Evolutionary conservation across 92 coral and sea anemone genomes (phyloP), one percentile per base, ranked within the genome.

Genomic region (Pocillopora grandis): DNA sequence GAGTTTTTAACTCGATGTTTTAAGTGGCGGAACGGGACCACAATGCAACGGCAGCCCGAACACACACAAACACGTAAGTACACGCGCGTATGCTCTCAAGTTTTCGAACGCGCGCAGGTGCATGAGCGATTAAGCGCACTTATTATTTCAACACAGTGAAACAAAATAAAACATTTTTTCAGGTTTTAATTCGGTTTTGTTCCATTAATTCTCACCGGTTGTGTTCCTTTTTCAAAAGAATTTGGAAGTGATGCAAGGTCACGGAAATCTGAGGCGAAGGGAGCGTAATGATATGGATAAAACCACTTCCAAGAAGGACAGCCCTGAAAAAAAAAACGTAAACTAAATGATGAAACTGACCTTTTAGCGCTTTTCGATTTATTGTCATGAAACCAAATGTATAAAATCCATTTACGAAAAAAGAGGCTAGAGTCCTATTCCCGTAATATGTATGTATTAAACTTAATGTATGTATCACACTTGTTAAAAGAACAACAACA

Each of bases 291-390:
- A 36, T 92, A 96, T 0, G 99, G 99, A 77, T 85, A 97, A 80
- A 87, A 97, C 99, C 99, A 97, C 68, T 95, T 97, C 99, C 99
- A 97, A 0, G 99, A 97, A 16, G 97, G 98, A 58, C 99, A 97
- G 20, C 99, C 98, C 95, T 96, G 80, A 62, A 13, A 16, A 79
- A 21, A 59, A 18, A 9, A 27, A 56, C 48, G 19, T 9, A 76
- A 76, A 56, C 10, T 12, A 18, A 27, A 71, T 27, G 75, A 36
- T 20, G 8, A 66, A 66, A 42, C 52, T 42, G 0, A 7, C 52
- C 52, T 3, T 42, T 0, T 0, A 42, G 52, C 0, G 4, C 52
- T 42, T 3, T 42, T 42, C 52, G 52, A 42, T 42, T 42, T 1
- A 42, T 42, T 42, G 7, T 42, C 3, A 42, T 7, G 52, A 42